Conservation (phyloP, 2,888 invertebrate genomes). For the Chrysotoxum bicinctum region DNA sequence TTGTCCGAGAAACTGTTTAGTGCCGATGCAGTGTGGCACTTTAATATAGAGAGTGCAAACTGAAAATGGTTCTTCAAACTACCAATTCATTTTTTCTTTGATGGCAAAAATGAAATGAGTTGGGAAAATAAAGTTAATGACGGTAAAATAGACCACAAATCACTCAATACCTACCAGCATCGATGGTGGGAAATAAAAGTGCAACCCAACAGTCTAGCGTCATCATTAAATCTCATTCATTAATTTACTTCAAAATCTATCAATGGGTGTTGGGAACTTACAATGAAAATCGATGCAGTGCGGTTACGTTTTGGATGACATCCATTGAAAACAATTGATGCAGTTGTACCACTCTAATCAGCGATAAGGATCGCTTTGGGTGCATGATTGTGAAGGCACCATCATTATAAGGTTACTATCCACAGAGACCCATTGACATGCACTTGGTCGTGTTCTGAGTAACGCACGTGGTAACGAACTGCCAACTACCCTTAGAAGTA, state of each 20-base stretch:
- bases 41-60: constrained; percentile 37
- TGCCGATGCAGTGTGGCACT: constrained; percentile 11
- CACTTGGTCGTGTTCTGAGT: constrained; percentile 32
- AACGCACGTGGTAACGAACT: constrained; percentile 21
- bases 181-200: constrained; percentile 12
- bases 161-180: constrained; percentile 52
- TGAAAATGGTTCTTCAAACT: constrained; percentile 35
- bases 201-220: not conserved
- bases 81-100: constrained; percentile 24
- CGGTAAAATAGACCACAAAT: constrained; percentile 56
- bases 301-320: constrained; percentile 33
- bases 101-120: constrained; percentile 35
- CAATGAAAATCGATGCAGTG: constrained; percentile 54
- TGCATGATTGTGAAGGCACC: not conserved
- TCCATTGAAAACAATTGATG: constrained; percentile 49
- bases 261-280: constrained; percentile 12
- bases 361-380: constrained; percentile 46
- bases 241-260: constrained; percentile 29
- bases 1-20: constrained; percentile 42
- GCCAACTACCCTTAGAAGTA: not conserved
- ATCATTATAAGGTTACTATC: constrained; percentile 47
- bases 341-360: constrained; percentile 39
- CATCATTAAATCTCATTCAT: constrained; percentile 45
- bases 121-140: constrained; percentile 25
- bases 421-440: constrained; percentile 55